Evolutionary conservation across 2,113 vertebrate genomes (phyloP).

Genomic region (Ophthalmolycus amberensis): DNA sequence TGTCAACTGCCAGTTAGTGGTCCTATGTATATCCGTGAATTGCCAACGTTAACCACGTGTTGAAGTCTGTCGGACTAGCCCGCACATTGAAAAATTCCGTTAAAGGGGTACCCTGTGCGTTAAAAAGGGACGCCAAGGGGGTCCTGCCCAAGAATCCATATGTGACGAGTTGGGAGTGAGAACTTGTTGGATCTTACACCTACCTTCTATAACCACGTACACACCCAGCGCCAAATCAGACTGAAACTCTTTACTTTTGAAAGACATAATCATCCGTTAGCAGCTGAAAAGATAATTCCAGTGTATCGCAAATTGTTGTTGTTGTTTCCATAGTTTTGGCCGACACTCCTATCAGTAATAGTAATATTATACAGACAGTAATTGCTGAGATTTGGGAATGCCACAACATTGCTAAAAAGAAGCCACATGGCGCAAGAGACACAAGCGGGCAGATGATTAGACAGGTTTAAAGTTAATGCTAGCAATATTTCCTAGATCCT

Average conservation of each 20-base stretch:
- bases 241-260: background rate
- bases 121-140: no score
- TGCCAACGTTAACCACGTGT: background rate
- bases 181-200: background rate
- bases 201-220: slow-evolving; percentile 10
- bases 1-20: background rate
- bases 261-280: background rate
- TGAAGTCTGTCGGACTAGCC: background rate
- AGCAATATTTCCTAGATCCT: background rate
- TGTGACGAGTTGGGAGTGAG: background rate
- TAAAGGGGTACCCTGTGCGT: background rate
- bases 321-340: slow-evolving; percentile 6
- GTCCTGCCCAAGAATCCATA: background rate
- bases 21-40: background rate
- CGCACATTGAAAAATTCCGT: background rate
- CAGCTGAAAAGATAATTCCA: slow-evolving; percentile 15
- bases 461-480: slow-evolving; percentile 1
- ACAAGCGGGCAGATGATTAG: slow-evolving; percentile 10
- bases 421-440: slow-evolving; percentile 1
- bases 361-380: background rate
- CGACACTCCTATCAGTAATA: background rate
- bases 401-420: background rate
- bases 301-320: background rate
- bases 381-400: slow-evolving; percentile 6
- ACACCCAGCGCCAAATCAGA: slow-evolving; percentile 46